Conservation (phyloP, 2,888 invertebrate genomes). For the Biston betularia region DNA sequence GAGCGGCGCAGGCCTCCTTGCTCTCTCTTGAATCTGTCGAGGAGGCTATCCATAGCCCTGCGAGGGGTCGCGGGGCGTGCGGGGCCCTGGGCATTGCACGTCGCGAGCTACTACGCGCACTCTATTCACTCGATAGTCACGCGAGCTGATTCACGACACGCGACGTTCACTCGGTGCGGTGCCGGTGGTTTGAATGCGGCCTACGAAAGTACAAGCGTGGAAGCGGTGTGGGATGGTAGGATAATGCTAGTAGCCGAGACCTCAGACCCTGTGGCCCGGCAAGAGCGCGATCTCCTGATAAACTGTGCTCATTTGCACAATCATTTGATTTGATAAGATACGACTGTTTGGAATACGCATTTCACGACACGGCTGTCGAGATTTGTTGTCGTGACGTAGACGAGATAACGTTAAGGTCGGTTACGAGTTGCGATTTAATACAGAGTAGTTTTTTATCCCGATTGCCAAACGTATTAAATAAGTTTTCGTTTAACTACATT, state of each 20-base stretch:
- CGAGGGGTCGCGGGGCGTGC: slow-evolving; percentile 71
- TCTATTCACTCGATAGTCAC: slow-evolving; percentile 81
- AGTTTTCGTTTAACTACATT: not conserved
- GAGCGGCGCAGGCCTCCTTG: slow-evolving; percentile 86
- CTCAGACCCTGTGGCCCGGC: slow-evolving; percentile 63
- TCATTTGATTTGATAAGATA: slow-evolving; percentile 79
- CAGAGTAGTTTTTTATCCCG: not conserved
- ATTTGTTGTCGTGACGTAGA: slow-evolving; percentile 78
- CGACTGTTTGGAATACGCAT: slow-evolving; percentile 73
- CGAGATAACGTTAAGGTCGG: slow-evolving; percentile 53
- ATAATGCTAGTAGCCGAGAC: slow-evolving; percentile 52
- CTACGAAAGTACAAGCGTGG: slow-evolving; percentile 73
- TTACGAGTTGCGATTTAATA: slow-evolving; percentile 24
- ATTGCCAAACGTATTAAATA: not conserved
- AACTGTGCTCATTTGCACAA: slow-evolving; percentile 82
- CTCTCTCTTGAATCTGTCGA: slow-evolving; percentile 83
- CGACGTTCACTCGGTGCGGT: slow-evolving; percentile 82
- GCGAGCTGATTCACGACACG: slow-evolving; percentile 68
- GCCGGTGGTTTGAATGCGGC: slow-evolving; percentile 75
- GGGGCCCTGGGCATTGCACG: slow-evolving; percentile 82
- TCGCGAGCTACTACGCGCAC: slow-evolving; percentile 79
- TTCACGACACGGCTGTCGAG: slow-evolving; percentile 71
- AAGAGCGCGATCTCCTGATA: slow-evolving; percentile 62
- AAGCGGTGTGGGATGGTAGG: slow-evolving; percentile 46
- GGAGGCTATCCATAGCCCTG: slow-evolving; percentile 84